These are phyloP conservation scores for Sparidentex hasta DNA, from an alignment of 2,797 vertebrate species.

Conservation along the genomic window DNA sequence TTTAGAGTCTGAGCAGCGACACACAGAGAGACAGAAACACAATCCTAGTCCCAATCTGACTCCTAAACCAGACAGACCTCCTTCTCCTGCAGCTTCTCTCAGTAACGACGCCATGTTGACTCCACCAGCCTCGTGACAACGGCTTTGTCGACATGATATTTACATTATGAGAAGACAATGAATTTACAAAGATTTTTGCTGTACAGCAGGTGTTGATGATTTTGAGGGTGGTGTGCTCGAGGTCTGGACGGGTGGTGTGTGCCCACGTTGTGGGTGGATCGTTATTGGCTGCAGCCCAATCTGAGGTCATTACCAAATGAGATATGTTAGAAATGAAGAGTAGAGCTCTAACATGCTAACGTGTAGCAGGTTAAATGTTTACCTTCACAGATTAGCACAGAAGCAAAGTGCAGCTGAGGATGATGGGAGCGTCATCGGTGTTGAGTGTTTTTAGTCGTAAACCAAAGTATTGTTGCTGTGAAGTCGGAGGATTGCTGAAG, in stretches of 20 bases:
- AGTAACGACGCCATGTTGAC: conserved; percentile 18
- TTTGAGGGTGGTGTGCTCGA: neutral
- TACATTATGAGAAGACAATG: conserved; percentile 1
- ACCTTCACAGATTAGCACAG: neutral
- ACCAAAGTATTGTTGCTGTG: neutral
- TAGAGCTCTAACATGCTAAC: neutral
- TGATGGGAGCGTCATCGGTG: neutral
- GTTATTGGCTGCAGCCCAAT: neutral
- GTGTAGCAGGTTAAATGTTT: too few relatives aligned
- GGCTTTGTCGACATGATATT: neutral
- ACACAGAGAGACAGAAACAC: conserved; percentile 39
- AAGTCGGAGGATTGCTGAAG: neutral
- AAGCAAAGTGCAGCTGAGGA: neutral
- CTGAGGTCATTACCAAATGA: neutral
- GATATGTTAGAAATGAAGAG: neutral
- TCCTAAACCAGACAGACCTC: conserved; percentile 50
- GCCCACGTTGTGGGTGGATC: neutral
- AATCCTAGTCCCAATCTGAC: conserved; percentile 69
- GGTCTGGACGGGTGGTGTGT: neutral
- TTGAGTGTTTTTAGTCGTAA: neutral
- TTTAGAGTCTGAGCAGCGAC: conserved; percentile 78
- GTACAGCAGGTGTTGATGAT: neutral
- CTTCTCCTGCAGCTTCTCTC: conserved; percentile 23
- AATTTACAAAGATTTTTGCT: conserved; percentile 5
- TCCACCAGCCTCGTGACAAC: conserved; percentile 21